Evolutionary conservation across 1,140 invertebrate species (phyloP), one percentile per base, ranked within the genome.

Genomic region (Drosophila tristis): DNA sequence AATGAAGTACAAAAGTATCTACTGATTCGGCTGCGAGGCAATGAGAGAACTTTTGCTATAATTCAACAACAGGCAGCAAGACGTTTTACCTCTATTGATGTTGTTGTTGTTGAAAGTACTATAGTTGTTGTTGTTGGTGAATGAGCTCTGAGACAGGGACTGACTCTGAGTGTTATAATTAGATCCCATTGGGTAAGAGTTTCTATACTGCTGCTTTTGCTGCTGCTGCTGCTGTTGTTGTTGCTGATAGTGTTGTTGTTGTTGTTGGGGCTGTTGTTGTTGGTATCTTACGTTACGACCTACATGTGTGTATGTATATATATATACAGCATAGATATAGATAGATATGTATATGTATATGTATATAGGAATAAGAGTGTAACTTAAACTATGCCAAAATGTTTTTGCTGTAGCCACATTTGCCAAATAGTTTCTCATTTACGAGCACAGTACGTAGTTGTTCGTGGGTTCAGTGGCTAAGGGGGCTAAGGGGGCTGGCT

Each of bases 121-220:
- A 53, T 59, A 70, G 66, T 43, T 70, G 66, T 48, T 70, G 65
- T 64, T 56, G 65, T 13, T 42, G 65, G 15, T 63, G 74, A 50
- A 51, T 9, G 47, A 31, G 45, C 25, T 78, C 74, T 58, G 66
- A 65, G 80, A 76, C 66, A 75, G 70, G 59, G 77, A 80, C 59
- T 80, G 78, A 71, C 70, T 75, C 65, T 74, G 76, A 66, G 80
- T 70, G 56, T 71, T 86, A 86, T 78, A 86, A 80, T 81, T 75
- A 73, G 78, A 66, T 80, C 81, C 81, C 51, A 64, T 64, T 47
- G 84, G 79, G 62, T 87, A 89, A 45, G 84, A 87, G 79, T 87
- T 89, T 86, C 84, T 89, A 84, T 89, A 87, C 58, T 87, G 84
- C 58, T 89, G 84, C 71, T 87, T 87, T 56, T 65, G 75, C 51